Percentiles rank a stretch among this genome's conserved stretches.
Evolutionary conservation across 2,797 vertebrate genomes (phyloP).

Genomic region (Muscicapa comitata): DNA sequence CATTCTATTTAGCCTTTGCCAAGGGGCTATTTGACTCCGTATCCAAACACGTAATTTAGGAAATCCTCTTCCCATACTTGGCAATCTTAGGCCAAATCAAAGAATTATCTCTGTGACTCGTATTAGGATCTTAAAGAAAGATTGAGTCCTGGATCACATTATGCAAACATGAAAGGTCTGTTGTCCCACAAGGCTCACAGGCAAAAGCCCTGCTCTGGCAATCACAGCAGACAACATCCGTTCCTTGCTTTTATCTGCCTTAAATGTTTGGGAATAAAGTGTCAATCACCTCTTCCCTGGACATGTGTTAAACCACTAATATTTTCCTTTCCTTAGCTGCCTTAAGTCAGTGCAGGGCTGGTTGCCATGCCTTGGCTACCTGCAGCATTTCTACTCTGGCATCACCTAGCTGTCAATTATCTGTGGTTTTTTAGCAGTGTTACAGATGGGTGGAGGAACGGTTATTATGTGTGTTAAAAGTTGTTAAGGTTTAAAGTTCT

Average conservation of each 20-base stretch:
- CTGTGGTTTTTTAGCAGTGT: background rate
- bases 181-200: background rate
- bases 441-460: background rate
- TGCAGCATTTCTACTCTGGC: background rate
- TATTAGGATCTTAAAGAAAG: background rate
- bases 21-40: background rate
- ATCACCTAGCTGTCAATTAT: background rate
- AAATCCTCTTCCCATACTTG: background rate
- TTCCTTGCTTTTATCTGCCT: background rate
- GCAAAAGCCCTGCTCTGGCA: background rate
- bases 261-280: background rate
- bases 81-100: background rate
- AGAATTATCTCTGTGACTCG: background rate
- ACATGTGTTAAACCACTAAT: background rate
- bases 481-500: background rate
- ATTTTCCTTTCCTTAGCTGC: background rate
- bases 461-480: background rate
- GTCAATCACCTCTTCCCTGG: background rate
- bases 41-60: background rate
- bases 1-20: background rate
- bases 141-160: background rate
- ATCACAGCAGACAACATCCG: background rate
- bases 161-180: background rate
- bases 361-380: background rate
- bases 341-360: background rate